Conservation (phyloP, 1,140 invertebrate species). For the Musca vetustissima region DNA sequence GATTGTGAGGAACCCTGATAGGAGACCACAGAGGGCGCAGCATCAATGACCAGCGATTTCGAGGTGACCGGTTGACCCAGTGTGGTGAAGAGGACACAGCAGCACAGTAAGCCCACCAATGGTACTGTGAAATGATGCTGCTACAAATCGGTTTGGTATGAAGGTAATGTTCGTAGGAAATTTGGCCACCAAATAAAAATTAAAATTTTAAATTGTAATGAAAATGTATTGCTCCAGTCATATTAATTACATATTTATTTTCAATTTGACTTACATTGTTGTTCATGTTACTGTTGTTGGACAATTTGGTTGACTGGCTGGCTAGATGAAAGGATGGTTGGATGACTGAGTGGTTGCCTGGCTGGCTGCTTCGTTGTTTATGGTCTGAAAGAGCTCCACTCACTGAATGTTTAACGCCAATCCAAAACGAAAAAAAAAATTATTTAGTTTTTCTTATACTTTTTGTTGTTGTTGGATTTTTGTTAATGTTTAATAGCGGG, state of each 20-base stretch:
- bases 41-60: conserved; percentile 36
- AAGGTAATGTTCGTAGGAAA: not conserved
- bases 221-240: not conserved
- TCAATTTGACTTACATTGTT: conserved; percentile 9
- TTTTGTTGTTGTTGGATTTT: too few relatives aligned
- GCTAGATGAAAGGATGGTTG: not conserved
- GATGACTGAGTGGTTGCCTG: not conserved
- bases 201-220: too few relatives aligned
- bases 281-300: conserved; percentile 19
- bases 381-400: not conserved
- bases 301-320: conserved; percentile 19
- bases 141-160: too few relatives aligned
- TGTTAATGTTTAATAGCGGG: not conserved
- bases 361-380: not conserved
- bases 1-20: conserved; percentile 50
- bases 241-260: conserved; percentile 21
- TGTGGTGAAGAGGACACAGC: not conserved
- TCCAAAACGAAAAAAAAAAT: not conserved
- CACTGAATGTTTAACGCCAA: not conserved
- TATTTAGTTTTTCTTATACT: too few relatives aligned
- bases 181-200: too few relatives aligned
- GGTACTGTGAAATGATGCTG: conserved; percentile 5
- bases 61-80: not conserved
- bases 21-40: conserved; percentile 49
- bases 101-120: not conserved